Base-by-base conservation (phyloP, 2,888 invertebrate genomes). In the Nymphalis polychloros region DNA sequence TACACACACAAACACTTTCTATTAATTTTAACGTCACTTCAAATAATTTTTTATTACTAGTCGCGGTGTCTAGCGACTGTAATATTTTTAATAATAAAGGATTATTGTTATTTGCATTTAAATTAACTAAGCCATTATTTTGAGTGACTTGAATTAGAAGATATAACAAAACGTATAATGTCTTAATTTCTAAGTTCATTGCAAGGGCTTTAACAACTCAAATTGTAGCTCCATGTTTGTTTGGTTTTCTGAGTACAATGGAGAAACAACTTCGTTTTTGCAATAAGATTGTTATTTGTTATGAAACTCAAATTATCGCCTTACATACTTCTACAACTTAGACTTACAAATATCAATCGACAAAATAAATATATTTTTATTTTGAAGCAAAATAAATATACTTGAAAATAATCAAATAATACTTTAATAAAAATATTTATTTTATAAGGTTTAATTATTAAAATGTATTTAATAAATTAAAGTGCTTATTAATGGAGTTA, bases 1-100 rank as follows among this genome's bases (percentile, higher is more conserved):
- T 87, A 73, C 91, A 91, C 49, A 74, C 71, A 77, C 92, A 91
- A 52, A 91, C 76, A 76, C 84, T 85, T 68, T 83, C 81, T n/a
- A 92, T 76, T n/a, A 91, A 74, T 72, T 85, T 85, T 27, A 87
- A 71, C 0, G 89, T 88, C 46, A 86, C 83, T 64, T 87, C 79
- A 35, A 86, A 80, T 35, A 90, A 78, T 75, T 84, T 81, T 71
- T 86, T 82, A 59, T 90, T 83, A 76, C 77, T 85, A 0, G 77
- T 80, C 0, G 86, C 85, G n/a, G 78, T 80, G 50, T 91, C 87
- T 27, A 90, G 82, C 0, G 84, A 80, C 70, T 86, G 77, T 17
- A 90, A 74, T 61, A 90, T 83, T 69, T 87, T 86, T 72, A 77
- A 73, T 23, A 89, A 72, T 68, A 87, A 72, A 19, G 83, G 79